These are phyloP conservation scores for Nibea coibor DNA, from an alignment of 2,113 vertebrate species.

Conservation along the genomic window DNA sequence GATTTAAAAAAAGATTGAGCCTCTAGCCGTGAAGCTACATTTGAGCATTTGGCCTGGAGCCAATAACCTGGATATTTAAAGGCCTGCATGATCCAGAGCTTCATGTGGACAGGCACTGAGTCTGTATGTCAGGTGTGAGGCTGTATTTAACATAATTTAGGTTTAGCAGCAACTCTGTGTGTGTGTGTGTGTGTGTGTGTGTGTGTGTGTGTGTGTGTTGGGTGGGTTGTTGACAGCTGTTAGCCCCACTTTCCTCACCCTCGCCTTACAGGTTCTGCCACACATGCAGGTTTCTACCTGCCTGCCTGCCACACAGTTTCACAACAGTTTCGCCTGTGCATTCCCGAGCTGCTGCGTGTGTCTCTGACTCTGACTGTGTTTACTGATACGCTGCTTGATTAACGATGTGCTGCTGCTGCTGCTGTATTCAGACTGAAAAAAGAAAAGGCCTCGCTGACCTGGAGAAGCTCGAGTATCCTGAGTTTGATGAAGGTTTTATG, in stretches of 20 bases:
- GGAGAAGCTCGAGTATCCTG: not conserved
- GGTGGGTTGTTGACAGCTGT: slow-evolving; percentile 37
- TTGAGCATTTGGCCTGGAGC: not conserved
- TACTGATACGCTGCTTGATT: not conserved
- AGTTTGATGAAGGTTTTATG: not conserved
- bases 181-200: not conserved
- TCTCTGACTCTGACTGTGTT: not conserved
- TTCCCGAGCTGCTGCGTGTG: slow-evolving; percentile 66
- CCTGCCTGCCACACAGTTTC: slow-evolving; percentile 71
- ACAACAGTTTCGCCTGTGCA: slow-evolving; percentile 78
- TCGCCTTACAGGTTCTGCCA: slow-evolving; percentile 81
- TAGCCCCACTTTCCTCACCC: slow-evolving; percentile 40
- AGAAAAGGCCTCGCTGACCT: not conserved
- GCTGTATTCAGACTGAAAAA: not conserved
- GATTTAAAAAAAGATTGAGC: too few relatives aligned
- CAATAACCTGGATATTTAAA: not conserved
- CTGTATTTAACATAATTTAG: not conserved
- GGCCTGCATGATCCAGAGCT: not conserved
- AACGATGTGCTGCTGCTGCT: not conserved
- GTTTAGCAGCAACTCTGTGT: not conserved
- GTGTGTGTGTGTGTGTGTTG: not conserved
- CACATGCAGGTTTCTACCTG: slow-evolving; percentile 80
- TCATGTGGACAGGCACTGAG: not conserved
- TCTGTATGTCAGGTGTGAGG: not conserved
- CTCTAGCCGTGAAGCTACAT: not conserved